Evolutionary conservation across 2,113 vertebrate genomes (phyloP).

Genomic region (Tragelaphus imberbis): DNA sequence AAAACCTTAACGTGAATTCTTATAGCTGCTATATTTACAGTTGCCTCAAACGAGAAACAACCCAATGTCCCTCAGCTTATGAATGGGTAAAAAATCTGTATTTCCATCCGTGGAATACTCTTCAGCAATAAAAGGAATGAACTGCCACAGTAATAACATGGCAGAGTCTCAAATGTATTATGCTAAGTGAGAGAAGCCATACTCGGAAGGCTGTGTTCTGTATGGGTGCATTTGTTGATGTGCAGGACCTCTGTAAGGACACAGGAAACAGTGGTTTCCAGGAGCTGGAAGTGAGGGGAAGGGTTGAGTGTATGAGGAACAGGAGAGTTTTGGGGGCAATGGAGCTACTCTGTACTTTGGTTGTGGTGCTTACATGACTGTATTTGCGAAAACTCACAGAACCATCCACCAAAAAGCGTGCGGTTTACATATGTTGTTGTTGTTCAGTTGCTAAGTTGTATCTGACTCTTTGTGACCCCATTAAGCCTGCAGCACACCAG

Average conservation of each 20-base stretch:
- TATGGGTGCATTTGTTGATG: neutral
- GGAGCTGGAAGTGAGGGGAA: neutral
- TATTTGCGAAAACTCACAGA: neutral
- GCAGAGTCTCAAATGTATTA: neutral
- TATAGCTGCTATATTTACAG: neutral
- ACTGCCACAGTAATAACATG: no score
- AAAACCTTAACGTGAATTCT: neutral
- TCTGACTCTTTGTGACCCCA: neutral
- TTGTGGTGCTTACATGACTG: neutral
- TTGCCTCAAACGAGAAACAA: neutral
- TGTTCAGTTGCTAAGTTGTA: neutral
- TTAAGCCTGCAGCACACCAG: neutral
- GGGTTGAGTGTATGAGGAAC: neutral
- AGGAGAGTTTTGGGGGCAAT: neutral
- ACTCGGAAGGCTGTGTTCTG: neutral
- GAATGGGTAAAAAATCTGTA: neutral
- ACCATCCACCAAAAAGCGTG: neutral
- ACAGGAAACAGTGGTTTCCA: neutral
- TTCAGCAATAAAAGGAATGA: neutral
- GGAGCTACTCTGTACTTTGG: neutral
- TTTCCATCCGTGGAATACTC: neutral
- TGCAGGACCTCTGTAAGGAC: neutral
- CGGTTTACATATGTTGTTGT: neutral
- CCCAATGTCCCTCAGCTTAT: neutral
- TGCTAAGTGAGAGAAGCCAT: neutral